Percentiles rank a stretch among this genome's conserved stretches.
These are phyloP conservation scores for Calypte anna DNA, from an alignment of 2,113 vertebrate species.

Conservation along the genomic window DNA sequence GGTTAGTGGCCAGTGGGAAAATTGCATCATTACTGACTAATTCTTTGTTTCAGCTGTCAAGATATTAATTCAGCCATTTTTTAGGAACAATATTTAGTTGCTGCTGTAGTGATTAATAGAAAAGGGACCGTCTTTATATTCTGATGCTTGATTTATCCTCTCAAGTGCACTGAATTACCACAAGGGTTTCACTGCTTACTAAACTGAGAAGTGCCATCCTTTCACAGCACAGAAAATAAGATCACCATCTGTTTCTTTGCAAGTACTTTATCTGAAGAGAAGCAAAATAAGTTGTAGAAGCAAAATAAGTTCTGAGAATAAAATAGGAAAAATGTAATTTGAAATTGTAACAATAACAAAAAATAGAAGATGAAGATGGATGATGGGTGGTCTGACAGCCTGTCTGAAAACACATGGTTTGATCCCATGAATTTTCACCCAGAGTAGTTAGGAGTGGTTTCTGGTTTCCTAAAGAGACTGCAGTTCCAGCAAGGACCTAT, in stretches of 20 bases:
- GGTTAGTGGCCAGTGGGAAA: not conserved
- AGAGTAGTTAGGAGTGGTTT: not conserved
- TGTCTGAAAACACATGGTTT: constrained; percentile 22
- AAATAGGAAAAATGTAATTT: constrained; percentile 19
- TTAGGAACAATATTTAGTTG: not conserved
- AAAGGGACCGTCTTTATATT: not conserved
- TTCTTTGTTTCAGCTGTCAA: not conserved
- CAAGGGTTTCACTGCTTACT: not conserved
- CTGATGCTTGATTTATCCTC: not conserved
- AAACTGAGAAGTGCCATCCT: not conserved
- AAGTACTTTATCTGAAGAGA: not conserved
- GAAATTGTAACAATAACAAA: constrained; percentile 26
- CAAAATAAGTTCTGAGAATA: constrained; percentile 11
- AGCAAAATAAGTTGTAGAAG: not conserved
- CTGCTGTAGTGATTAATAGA: not conserved
- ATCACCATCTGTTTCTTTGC: constrained; percentile 28
- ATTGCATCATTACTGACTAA: not conserved
- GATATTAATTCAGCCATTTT: not conserved
- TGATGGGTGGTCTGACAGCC: not conserved
- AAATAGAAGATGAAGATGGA: constrained; percentile 14
- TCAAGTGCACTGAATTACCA: not conserved
- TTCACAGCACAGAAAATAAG: constrained; percentile 3
- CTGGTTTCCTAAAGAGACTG: not conserved
- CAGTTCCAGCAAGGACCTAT: not conserved
- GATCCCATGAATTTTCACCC: not conserved